Conservation (phyloP, 2,797 vertebrate genomes). For the Myotis daubentonii region DNA sequence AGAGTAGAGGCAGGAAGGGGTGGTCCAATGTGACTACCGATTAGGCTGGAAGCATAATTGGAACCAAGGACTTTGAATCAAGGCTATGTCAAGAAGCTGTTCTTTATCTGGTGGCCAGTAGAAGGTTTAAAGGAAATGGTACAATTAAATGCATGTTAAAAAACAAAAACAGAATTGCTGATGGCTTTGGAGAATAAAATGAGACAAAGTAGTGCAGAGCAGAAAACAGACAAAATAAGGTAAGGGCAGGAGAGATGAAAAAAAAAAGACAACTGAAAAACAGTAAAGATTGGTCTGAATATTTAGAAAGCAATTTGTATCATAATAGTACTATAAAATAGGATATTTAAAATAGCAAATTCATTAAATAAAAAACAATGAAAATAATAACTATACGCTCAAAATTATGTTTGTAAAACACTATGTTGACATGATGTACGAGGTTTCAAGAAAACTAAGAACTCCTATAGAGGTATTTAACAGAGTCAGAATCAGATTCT, state of each 20-base stretch:
- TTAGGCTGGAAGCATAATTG: constrained; percentile 19
- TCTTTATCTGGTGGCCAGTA: constrained; percentile 41
- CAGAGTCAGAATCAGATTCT: neutral
- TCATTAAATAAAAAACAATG: constrained; percentile 26
- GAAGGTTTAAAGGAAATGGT: constrained; percentile 13
- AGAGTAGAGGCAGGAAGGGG: constrained; percentile 18
- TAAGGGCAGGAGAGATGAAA: neutral
- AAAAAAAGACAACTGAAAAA: constrained; percentile 26
- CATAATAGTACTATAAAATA: neutral
- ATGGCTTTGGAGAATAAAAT: neutral
- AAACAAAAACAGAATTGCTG: constrained; percentile 29
- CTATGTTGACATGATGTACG: neutral
- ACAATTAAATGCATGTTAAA: constrained; percentile 7
- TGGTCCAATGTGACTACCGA: constrained; percentile 14
- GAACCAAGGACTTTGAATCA: constrained; percentile 62
- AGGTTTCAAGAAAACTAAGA: constrained; percentile 47
- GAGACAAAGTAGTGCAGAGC: neutral
- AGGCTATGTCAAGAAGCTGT: constrained; percentile 41
- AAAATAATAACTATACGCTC: neutral
- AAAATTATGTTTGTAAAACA: constrained; percentile 14
- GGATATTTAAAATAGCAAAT: neutral
- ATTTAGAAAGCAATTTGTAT: neutral
- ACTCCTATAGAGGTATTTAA: neutral
- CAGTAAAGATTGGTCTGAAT: neutral
- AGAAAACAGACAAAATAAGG: constrained; percentile 44